These are phyloP conservation scores for Metalampra italica DNA, from an alignment of 2,888 invertebrate genomes.

Conservation along the genomic window DNA sequence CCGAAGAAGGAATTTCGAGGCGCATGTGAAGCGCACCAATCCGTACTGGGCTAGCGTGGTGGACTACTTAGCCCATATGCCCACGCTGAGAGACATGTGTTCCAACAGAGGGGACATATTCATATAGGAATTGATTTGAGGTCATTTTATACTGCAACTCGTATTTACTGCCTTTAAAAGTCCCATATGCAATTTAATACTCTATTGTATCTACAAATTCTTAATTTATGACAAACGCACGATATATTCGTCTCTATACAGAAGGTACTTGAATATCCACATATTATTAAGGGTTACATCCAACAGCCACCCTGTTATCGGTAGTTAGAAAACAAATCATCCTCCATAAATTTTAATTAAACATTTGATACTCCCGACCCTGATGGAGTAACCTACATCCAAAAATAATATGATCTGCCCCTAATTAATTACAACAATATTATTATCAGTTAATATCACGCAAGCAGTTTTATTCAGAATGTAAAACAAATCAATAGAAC, in stretches of 20 bases:
- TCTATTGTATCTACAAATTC: background rate
- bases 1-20: too few species aligned
- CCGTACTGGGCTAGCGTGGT: too few species aligned
- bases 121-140: too few species aligned
- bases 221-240: background rate
- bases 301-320: conserved; percentile 22
- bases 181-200: too few species aligned
- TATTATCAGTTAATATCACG: too few species aligned
- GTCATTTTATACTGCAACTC: background rate
- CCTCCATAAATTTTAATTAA: conserved; percentile 64
- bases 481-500: background rate
- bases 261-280: conserved; percentile 43
- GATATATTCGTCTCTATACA: conserved; percentile 24
- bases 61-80: too few species aligned
- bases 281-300: conserved; percentile 45
- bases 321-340: conserved; percentile 45
- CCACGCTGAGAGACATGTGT: too few species aligned
- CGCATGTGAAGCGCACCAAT: too few species aligned
- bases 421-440: background rate
- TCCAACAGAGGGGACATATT: too few species aligned
- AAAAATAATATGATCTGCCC: conserved; percentile 27
- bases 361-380: conserved; percentile 48
- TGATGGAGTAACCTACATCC: conserved; percentile 33
- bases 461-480: background rate
- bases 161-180: background rate